Evolutionary conservation across 2,113 vertebrate species (phyloP), one percentile per base, ranked within the genome.

Genomic region (Oryzias woworae): DNA sequence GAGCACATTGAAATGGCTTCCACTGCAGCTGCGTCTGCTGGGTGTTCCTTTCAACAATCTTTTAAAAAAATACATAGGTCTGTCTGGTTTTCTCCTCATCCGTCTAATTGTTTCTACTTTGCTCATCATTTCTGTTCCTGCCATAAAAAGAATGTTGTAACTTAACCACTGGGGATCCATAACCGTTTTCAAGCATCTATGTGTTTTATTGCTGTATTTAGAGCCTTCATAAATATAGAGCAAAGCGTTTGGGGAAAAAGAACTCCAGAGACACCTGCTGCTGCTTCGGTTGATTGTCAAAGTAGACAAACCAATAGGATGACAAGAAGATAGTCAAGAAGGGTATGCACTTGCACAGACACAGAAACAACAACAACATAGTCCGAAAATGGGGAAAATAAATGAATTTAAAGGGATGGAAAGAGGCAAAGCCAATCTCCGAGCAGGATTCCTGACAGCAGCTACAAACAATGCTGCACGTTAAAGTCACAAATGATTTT

Each of bases 201-300:
- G 81, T 64, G 73, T 88, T 90, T 89, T 87, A 88, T 82, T 77
- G 85, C 79, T 45, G 51, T 80, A 82, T 89, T 89, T 89, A 88
- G 82, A 85, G 75, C 72, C 80, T 75, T 84, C 80, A 75, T 89
- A 88, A 89, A 89, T 86, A 88, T 71, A 77, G 66, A 73, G 83
- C 78, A 81, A 84, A 83, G 74, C 77, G 78, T 79, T 77, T 65
- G 81, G 71, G 76, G 56, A 64, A 65, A 56, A 53, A 36, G 56
- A 69, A 49, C 4, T 17, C 23, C 53, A 53, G 52, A 51, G 68
- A 79, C 82, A 81, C 71, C 78, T 80, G 80, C 73, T 59, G 66
- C 55, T 75, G 31, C 71, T 71, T 65, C 54, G 58, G 65, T 44
- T 56, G 55, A 61, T 65, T 51, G 75, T 67, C 54, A 54, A 20